Conservation (phyloP, 2,797 vertebrate genomes). For the Octomys mimax region DNA sequence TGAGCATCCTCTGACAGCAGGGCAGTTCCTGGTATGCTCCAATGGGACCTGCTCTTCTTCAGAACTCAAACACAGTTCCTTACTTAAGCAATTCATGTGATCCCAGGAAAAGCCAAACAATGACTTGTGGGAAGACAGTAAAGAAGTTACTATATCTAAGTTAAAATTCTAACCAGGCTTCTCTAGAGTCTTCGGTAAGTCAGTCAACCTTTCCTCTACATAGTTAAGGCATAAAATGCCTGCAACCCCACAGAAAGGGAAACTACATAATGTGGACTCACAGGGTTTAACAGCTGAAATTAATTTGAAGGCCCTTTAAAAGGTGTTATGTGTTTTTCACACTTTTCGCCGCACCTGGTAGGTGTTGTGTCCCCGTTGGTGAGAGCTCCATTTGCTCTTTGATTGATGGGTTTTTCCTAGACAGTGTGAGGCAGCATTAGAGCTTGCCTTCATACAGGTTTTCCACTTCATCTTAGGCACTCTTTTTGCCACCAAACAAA, state of each 20-base stretch:
- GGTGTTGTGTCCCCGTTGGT: not conserved
- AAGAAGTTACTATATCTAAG: not conserved
- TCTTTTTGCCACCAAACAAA: not conserved
- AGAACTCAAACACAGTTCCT: not conserved
- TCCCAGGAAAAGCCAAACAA: not conserved
- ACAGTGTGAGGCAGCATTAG: not conserved
- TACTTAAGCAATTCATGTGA: not conserved
- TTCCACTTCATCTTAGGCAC: not conserved
- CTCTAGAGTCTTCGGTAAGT: constrained; percentile 3
- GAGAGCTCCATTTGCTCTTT: constrained; percentile 23
- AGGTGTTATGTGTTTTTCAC: constrained; percentile 58
- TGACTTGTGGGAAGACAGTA: not conserved
- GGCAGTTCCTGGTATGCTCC: not conserved
- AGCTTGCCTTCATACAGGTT: not conserved
- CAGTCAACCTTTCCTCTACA: not conserved
- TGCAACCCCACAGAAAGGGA: not conserved
- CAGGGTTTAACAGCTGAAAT: constrained; percentile 51
- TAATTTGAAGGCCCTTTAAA: constrained; percentile 64
- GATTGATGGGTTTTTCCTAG: constrained; percentile 32
- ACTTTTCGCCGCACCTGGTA: constrained; percentile 18
- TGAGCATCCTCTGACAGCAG: not conserved
- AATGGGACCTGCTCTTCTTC: not conserved
- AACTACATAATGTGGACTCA: constrained; percentile 12
- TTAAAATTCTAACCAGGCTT: constrained; percentile 2
- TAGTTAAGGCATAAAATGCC: constrained; percentile 9